Evolutionary conservation across 2,888 invertebrate genomes (phyloP), one percentile per base, ranked within the genome.

Genomic region (Stenoptilia bipunctidactyla): DNA sequence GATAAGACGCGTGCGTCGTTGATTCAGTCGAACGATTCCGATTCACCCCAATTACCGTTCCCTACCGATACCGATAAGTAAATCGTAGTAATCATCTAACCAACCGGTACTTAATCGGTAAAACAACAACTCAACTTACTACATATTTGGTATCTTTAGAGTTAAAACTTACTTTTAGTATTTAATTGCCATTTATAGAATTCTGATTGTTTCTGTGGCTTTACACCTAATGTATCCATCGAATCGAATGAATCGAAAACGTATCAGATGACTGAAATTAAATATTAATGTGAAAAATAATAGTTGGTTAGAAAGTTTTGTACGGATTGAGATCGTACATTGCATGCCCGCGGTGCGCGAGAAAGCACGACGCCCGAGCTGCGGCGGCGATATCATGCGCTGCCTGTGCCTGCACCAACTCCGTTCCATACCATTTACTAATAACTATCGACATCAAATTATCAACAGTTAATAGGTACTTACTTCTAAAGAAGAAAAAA

Each of bases 291-390:
- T 65, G 69, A 74, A 76, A 72, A 70, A 70, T 77, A 80, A 79
- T 82, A 76, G 71, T 75, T 80, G 75, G 76, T 75, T 83, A 82
- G 83, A 83, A 83, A 83, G 83, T 83, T 77, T 66, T 61, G 65
- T 62, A 66, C 61, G 66, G 56, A 68, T 60, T 62, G 70, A 76
- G 73, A 76, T 74, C 70, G 66, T 68, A 72, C 74, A 73, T 79
- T 66, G 75, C 76, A 75, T 72, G 75, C 76, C 73, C 74, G 76
- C 68, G 20, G 20, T 68, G 75, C 73, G 69, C 80, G 73, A 80
- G 83, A 82, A 82, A 82, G 82, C 82, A 79, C 69, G 71, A 70
- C 66, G 30, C 12, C n/a, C 30, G 9, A n/a, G 6, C 10, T n/a
- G 30, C 30, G 30, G 3, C 5, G 30, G 6, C 30, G 2, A 36